Evolutionary conservation across 2,797 vertebrate genomes (phyloP), one percentile per base, ranked within the genome.

Genomic region (Telmatherina bonti): DNA sequence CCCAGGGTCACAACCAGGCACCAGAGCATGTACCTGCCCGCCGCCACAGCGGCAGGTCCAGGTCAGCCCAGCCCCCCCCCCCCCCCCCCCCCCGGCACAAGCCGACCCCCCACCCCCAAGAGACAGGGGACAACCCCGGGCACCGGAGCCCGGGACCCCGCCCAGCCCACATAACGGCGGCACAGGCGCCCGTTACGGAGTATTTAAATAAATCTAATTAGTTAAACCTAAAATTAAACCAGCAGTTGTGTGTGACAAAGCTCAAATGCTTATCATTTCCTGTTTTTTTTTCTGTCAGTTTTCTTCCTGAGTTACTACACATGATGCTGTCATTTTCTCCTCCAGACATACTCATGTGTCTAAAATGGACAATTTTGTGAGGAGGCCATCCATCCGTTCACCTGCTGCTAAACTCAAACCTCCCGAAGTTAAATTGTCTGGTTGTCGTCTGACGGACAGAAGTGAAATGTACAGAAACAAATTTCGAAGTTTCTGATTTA

Each of bases 251-350:
- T 43, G 18, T 43, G 7, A 43, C 41, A 18, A 20, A 43, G 41
- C 20, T 24, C 1, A 5, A 18, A 35, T 3, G 1, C 33, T n/a
- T 43, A n/a, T 41, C 20, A 18, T 43, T 47, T 54, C 31, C 16
- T 24, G 5, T 7, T 49, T 9, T 45, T 33, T n/a, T n/a, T n/a
- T n/a, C n/a, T n/a, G n/a, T n/a, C n/a, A n/a, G 30, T 10, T 59
- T 59, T 58, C 35, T 51, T 49, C 9, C 55, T 20, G 41, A 67
- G 31, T 27, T 30, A 27, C 31, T 24, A 49, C 41, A 58, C 30
- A 58, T 27, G 30, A 6, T n/a, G 43, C 55, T 35, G 31, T 35
- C 16, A 26, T 57, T 56, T 33, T 22, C 29, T 15, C 3, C 18
- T 24, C 26, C 27, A n/a, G 24, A 35, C 18, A 31, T 26, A 13